A percentile compares a stretch with the other conserved stretches of the same genome.
Evolutionary conservation across 2,888 invertebrate genomes (phyloP).

Genomic region (Oscheius sp.): DNA sequence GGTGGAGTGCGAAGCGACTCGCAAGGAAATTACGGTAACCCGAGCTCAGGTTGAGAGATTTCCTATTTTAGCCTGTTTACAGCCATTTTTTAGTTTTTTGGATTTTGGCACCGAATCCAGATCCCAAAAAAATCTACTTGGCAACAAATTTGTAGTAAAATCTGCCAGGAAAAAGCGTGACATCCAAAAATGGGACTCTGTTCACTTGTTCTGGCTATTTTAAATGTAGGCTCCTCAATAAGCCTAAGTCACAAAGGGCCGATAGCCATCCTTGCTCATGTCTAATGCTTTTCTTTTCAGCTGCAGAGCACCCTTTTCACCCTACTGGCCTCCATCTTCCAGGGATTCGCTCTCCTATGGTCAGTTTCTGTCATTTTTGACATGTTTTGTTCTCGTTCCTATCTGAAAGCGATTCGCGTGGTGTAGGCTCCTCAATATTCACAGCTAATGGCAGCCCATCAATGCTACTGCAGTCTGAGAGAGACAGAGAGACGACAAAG

Average conservation of each 20-base stretch:
- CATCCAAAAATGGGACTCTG: neutral
- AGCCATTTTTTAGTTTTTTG: no score
- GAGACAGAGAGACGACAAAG: no score
- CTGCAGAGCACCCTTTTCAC: slow-evolving; percentile 68
- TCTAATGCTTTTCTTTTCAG: slow-evolving; percentile 53
- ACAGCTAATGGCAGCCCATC: neutral
- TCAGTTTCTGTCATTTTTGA: slow-evolving; percentile 45
- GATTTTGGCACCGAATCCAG: no score
- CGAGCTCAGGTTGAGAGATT: no score
- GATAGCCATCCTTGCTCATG: slow-evolving; percentile 12
- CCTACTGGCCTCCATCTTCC: slow-evolving; percentile 60
- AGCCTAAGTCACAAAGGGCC: slow-evolving; percentile 1
- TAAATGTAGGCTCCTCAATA: neutral
- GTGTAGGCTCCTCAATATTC: neutral
- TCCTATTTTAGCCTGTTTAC: no score
- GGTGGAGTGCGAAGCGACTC: no score
- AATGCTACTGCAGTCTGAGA: no score
- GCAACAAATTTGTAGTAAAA: no score
- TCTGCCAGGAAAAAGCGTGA: neutral
- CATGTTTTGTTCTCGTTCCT: neutral
- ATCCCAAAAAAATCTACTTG: no score
- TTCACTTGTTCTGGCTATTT: neutral
- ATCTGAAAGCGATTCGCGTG: slow-evolving; percentile 8
- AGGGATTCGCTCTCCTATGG: slow-evolving; percentile 66
- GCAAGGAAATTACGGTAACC: no score